Conservation (phyloP, 2,113 vertebrate genomes). For the Laticauda colubrina region DNA sequence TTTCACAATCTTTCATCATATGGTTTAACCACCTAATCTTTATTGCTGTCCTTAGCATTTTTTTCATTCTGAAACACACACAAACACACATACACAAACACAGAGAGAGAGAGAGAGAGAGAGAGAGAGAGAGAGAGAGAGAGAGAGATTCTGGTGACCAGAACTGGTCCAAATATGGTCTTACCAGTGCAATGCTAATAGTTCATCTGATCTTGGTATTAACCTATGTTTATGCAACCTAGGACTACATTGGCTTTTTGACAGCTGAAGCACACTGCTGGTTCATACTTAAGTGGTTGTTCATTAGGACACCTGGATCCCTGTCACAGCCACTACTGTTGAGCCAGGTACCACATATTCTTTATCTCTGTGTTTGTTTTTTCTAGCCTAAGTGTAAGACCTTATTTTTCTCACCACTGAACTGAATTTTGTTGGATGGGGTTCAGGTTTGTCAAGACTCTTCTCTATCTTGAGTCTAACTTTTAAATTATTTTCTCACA, state of each 20-base stretch:
- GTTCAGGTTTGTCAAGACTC: neutral
- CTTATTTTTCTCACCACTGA: neutral
- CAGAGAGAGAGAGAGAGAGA: too few relatives aligned
- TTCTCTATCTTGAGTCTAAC: neutral
- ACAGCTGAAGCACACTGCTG: neutral
- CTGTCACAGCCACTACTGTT: neutral
- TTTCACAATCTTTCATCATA: neutral
- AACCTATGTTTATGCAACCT: neutral
- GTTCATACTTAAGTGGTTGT: too few relatives aligned
- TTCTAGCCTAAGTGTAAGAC: neutral
- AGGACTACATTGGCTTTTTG: neutral
- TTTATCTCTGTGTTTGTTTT: neutral
- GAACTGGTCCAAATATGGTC: too few relatives aligned
- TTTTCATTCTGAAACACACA: too few relatives aligned
- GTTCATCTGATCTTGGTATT: neutral
- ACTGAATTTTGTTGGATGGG: neutral
- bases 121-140: too few relatives aligned
- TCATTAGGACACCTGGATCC: neutral
- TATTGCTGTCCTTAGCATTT: too few relatives aligned
- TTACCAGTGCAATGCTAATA: neutral
- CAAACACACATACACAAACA: too few relatives aligned
- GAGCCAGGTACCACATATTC: neutral
- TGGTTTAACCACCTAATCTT: neutral
- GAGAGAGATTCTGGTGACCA: too few relatives aligned
- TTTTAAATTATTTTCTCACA: neutral